Evolutionary conservation across 2,797 vertebrate genomes (phyloP).

Genomic region (Hemibagrus guttatus): DNA sequence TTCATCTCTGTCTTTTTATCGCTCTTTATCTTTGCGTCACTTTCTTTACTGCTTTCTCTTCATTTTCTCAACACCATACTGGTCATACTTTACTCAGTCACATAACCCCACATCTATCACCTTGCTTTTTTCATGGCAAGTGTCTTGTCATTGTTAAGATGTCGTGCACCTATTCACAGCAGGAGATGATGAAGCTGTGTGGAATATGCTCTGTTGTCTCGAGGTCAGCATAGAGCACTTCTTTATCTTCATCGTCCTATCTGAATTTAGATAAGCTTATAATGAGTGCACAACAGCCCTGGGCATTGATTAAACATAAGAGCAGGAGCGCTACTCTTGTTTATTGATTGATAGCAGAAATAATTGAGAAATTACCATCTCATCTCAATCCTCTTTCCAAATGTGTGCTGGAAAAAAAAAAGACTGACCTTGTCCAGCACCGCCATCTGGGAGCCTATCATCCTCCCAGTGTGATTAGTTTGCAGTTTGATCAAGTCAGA

Average conservation of each 20-base stretch:
- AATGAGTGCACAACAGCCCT: slow-evolving; percentile 37
- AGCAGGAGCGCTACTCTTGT: background rate
- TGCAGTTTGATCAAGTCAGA: background rate
- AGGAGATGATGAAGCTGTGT: background rate
- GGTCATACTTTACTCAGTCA: background rate
- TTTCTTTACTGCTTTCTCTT: background rate
- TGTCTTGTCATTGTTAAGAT: slow-evolving; percentile 68
- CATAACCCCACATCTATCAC: too few relatives aligned
- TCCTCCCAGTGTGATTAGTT: background rate
- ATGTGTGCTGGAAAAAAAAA: background rate
- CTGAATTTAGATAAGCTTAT: slow-evolving; percentile 28
- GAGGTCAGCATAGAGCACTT: slow-evolving; percentile 48
- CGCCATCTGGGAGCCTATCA: background rate
- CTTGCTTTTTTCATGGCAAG: background rate
- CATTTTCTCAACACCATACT: background rate
- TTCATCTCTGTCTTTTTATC: background rate
- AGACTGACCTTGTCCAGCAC: background rate
- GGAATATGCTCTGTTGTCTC: slow-evolving; percentile 45
- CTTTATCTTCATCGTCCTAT: slow-evolving; percentile 39
- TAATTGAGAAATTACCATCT: slow-evolving; percentile 33
- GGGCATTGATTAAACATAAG: slow-evolving; percentile 1
- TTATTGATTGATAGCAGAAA: slow-evolving; percentile 8
- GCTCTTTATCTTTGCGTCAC: background rate
- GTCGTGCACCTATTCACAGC: background rate
- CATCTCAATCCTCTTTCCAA: slow-evolving; percentile 3